A percentile compares a stretch with the other conserved stretches of the same genome.
phyloP scores from a whole-genome alignment of 1,140 invertebrate genomes.

The Drosophila neocordata region DNA sequence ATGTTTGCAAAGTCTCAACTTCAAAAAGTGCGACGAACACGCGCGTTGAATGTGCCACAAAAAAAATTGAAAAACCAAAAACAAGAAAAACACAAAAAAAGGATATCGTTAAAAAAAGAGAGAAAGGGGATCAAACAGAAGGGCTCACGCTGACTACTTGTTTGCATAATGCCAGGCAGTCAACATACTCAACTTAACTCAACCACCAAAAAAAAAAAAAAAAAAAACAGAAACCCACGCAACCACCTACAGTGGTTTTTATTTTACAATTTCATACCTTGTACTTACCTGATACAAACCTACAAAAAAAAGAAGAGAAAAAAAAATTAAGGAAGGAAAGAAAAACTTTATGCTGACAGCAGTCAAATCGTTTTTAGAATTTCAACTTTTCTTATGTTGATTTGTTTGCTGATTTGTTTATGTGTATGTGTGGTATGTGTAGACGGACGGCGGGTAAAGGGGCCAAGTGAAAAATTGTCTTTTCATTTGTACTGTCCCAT shows the following conservation, averaged over 20 bases:
- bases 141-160: conserved; percentile 31
- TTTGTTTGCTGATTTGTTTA: conserved; percentile 75
- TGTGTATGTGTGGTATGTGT: conserved; percentile 15
- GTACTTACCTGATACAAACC: conserved; percentile 23
- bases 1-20: conserved; percentile 58
- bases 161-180: conserved; percentile 72
- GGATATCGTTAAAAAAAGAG: conserved; percentile 17
- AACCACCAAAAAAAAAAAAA: not conserved
- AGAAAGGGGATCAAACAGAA: conserved; percentile 23
- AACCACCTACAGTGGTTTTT: conserved; percentile 59
- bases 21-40: conserved; percentile 36
- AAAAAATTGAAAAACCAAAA: not conserved
- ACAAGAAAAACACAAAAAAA: conserved; percentile 6
- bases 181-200: conserved; percentile 37
- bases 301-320: not conserved
- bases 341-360: conserved; percentile 69
- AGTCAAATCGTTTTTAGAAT: conserved; percentile 60
- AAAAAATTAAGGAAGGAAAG: conserved; percentile 7
- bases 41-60: conserved; percentile 33
- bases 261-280: conserved; percentile 73
- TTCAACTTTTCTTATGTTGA: conserved; percentile 62
- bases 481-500: conserved; percentile 72
- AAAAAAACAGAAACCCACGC: conserved; percentile 37
- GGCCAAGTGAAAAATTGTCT: conserved; percentile 47
- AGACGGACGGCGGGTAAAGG: not conserved